Conservation (phyloP, 2,113 vertebrate genomes). For the Caracal caracal region DNA sequence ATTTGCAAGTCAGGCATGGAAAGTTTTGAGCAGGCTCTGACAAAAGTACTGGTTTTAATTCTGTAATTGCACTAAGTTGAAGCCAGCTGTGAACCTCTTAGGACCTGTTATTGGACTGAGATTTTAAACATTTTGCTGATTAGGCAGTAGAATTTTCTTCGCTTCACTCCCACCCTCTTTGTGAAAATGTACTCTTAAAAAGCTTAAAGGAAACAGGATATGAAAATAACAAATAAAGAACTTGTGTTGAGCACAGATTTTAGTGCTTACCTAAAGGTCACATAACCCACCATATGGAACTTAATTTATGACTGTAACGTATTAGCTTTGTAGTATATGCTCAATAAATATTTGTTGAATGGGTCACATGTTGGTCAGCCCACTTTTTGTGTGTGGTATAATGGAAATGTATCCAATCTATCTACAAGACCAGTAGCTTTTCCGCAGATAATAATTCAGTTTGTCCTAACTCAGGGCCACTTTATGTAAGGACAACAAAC, state of each 20-base stretch:
- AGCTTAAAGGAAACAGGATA: conserved; percentile 48
- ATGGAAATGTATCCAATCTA: not conserved
- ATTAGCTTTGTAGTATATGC: not conserved
- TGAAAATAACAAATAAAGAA: conserved; percentile 48
- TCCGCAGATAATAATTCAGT: not conserved
- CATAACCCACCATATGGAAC: not conserved
- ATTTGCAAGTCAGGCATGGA: conserved; percentile 37
- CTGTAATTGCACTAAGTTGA: conserved; percentile 37
- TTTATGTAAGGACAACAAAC: not conserved
- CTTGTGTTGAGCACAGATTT: not conserved
- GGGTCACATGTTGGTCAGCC: not conserved
- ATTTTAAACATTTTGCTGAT: conserved; percentile 64
- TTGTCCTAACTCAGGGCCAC: not conserved
- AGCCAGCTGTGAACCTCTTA: conserved; percentile 53
- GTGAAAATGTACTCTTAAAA: conserved; percentile 32
- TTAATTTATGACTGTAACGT: not conserved
- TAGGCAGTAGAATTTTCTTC: conserved; percentile 32
- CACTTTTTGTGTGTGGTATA: not conserved
- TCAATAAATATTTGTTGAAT: conserved; percentile 1
- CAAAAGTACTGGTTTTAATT: conserved; percentile 29
- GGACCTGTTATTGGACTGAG: not conserved
- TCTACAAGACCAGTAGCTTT: not conserved
- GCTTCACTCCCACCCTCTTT: not conserved
- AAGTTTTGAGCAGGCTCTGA: conserved; percentile 35
- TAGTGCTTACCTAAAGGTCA: not conserved